phyloP scores from a whole-genome alignment of 2,888 invertebrate genomes.

The Polylopha cassiicola region DNA sequence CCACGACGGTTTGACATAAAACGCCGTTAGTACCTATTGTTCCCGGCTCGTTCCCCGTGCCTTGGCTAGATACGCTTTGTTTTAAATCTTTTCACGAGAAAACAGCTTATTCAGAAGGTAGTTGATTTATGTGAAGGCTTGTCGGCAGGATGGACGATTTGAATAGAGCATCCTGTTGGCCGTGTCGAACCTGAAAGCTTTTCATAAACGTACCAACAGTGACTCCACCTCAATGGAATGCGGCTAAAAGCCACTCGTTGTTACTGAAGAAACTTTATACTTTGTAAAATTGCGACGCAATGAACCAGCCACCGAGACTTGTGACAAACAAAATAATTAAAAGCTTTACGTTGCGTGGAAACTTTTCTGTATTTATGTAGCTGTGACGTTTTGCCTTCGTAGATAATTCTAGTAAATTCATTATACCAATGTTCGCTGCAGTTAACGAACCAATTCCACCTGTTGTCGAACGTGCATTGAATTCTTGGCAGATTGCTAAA shows the following conservation, averaged over 20 bases:
- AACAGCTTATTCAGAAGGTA: constrained; percentile 64
- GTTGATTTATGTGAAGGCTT: constrained; percentile 60
- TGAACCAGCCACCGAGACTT: constrained; percentile 25
- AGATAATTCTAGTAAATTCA: too few relatives aligned
- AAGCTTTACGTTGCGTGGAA: constrained; percentile 15
- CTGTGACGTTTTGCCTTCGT: too few relatives aligned
- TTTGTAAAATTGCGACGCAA: constrained; percentile 23
- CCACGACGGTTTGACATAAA: constrained; percentile 17
- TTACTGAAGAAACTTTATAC: constrained; percentile 37
- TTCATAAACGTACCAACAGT: constrained; percentile 63
- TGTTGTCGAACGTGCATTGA: constrained; percentile 21
- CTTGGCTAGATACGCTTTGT: constrained; percentile 25
- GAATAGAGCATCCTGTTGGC: constrained; percentile 63
- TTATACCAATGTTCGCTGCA: constrained; percentile 3
- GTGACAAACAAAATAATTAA: constrained; percentile 22
- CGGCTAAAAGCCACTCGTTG: constrained; percentile 56
- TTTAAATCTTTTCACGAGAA: constrained; percentile 42
- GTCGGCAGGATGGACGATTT: constrained; percentile 60
- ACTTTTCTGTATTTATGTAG: neutral
- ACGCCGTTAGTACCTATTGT: constrained; percentile 4
- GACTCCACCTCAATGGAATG: constrained; percentile 54
- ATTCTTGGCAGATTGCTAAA: constrained; percentile 13
- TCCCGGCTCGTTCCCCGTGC: constrained; percentile 27
- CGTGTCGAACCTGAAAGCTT: constrained; percentile 68
- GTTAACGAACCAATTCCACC: constrained; percentile 11